A percentile compares a stretch with the other conserved stretches of the same genome.
phyloP scores from a whole-genome alignment of 2,797 vertebrate genomes.

The Chrysocyon brachyurus region DNA sequence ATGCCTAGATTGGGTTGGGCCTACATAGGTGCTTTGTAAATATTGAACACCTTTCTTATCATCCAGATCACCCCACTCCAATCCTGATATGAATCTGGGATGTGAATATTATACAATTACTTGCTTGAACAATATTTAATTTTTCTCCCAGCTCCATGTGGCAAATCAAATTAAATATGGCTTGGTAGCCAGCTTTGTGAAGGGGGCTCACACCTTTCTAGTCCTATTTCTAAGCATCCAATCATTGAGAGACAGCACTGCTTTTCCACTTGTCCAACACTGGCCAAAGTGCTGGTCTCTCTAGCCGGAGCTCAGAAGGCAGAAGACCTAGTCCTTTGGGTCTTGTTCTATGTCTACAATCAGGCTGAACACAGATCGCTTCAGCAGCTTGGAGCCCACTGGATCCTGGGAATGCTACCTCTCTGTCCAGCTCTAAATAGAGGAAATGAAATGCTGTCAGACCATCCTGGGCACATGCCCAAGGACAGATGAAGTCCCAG shows the following conservation, averaged over 20 bases:
- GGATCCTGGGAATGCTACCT: background rate
- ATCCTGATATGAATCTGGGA: background rate
- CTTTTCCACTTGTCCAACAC: accelerated
- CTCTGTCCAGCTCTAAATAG: background rate
- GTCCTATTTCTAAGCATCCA: background rate
- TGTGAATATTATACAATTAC: background rate
- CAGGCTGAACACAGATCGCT: background rate
- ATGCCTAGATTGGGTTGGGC: background rate
- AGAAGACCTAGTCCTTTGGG: background rate
- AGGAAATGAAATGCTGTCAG: background rate
- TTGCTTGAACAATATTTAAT: background rate
- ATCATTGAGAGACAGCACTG: background rate
- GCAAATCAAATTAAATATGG: background rate
- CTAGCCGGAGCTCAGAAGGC: background rate
- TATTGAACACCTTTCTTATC: background rate
- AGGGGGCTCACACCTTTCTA: accelerated
- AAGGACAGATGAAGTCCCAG: background rate
- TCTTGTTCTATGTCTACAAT: accelerated
- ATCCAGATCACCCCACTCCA: background rate
- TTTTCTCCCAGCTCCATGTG: background rate
- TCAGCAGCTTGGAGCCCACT: background rate
- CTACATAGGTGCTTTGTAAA: accelerated
- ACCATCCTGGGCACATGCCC: background rate
- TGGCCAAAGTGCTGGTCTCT: background rate
- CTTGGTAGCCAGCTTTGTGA: accelerated